Percentiles rank a stretch among this genome's conserved stretches.
Evolutionary conservation across 2,797 vertebrate species (phyloP).

Genomic region (Pteronotus mesoamericanus): DNA sequence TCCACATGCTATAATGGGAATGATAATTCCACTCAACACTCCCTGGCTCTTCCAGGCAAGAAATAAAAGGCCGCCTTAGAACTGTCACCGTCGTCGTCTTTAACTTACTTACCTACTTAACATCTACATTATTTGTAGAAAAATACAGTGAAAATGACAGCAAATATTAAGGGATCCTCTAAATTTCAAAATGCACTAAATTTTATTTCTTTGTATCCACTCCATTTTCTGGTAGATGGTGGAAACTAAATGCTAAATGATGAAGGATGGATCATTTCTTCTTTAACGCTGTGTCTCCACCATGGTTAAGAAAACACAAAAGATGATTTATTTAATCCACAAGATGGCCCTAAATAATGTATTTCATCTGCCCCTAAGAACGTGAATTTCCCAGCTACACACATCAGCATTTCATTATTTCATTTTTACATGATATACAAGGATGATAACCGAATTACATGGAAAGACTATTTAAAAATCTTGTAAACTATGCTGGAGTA

Average conservation of each 20-base stretch:
- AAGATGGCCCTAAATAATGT: constrained; percentile 52
- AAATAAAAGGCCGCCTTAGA: constrained; percentile 1
- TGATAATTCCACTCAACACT: background rate
- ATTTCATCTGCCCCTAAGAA: constrained; percentile 38
- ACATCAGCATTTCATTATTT: background rate
- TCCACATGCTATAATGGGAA: background rate
- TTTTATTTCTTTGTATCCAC: constrained; percentile 14
- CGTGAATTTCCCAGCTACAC: constrained; percentile 1
- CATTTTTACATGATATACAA: constrained; percentile 12
- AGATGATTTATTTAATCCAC: constrained; percentile 46
- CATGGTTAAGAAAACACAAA: constrained; percentile 32
- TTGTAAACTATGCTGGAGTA: constrained; percentile 18
- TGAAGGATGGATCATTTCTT: background rate
- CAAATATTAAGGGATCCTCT: background rate
- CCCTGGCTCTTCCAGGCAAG: background rate
- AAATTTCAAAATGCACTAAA: constrained; percentile 16
- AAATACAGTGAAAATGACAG: background rate
- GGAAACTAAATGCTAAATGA: background rate
- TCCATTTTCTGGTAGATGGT: background rate
- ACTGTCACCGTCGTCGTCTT: background rate
- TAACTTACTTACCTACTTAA: background rate
- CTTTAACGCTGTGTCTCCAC: background rate
- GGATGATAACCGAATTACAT: background rate
- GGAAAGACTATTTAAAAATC: background rate
- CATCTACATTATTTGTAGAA: background rate